Evolutionary conservation across 2,888 invertebrate genomes (phyloP).

Genomic region (Spodoptera littoralis): DNA sequence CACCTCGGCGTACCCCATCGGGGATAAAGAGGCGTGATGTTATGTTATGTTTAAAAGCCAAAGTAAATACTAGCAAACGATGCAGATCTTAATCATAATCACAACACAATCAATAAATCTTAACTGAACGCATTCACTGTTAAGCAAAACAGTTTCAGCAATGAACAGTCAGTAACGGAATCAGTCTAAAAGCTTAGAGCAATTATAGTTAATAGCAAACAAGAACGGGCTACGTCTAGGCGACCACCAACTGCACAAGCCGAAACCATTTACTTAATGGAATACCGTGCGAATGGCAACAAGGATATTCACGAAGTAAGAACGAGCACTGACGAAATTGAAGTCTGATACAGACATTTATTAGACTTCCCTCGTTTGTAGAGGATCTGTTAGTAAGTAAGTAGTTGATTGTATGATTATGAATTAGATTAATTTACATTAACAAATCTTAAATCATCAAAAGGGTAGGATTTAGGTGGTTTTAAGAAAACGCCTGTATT

Average conservation of each 20-base stretch:
- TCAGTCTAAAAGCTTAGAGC: conserved; percentile 33
- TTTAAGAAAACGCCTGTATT: too few species aligned
- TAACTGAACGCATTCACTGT: too few species aligned
- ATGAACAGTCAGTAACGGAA: conserved; percentile 2
- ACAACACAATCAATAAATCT: too few species aligned
- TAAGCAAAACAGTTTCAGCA: conserved; percentile 7
- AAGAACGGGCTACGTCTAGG: conserved; percentile 20
- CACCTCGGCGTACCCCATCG: too few species aligned
- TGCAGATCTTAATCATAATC: too few species aligned
- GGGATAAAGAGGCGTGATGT: too few species aligned
- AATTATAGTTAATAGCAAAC: conserved; percentile 42
- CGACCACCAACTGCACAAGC: conserved; percentile 30
- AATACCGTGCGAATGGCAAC: conserved; percentile 30
- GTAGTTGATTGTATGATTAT: too few species aligned
- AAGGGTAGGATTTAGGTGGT: too few species aligned
- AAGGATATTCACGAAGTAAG: conserved; percentile 23
- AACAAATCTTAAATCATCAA: too few species aligned
- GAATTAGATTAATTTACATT: too few species aligned
- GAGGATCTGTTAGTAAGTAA: not conserved
- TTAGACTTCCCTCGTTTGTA: conserved; percentile 6
- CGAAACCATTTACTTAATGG: conserved; percentile 42
- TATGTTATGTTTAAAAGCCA: too few species aligned
- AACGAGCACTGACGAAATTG: conserved; percentile 16
- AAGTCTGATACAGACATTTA: conserved; percentile 14
- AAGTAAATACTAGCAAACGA: too few species aligned